Evolutionary conservation across 2,113 vertebrate species (phyloP).

Genomic region (Hyaena hyaena): DNA sequence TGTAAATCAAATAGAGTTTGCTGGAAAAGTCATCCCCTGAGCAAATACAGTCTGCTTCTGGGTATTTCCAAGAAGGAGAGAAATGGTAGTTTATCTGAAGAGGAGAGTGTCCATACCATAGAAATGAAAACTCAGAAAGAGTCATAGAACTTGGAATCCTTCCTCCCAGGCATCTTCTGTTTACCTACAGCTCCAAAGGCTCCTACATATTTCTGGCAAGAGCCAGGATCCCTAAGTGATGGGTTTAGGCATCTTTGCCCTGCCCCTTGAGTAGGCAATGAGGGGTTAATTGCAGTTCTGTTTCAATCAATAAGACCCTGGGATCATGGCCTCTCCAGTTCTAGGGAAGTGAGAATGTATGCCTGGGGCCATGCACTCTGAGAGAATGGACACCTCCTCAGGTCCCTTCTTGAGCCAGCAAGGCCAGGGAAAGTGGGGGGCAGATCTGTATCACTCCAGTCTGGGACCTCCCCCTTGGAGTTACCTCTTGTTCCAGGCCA

Average conservation of each 20-base stretch:
- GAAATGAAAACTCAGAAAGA: background rate
- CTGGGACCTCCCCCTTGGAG: background rate
- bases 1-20: conserved; percentile 55
- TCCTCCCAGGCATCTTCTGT: background rate
- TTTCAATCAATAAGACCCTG: background rate
- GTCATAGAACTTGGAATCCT: background rate
- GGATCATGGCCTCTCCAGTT: background rate
- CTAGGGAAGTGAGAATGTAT: background rate
- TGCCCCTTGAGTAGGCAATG: background rate
- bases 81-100: background rate
- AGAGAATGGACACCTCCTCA: background rate
- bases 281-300: background rate
- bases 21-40: background rate
- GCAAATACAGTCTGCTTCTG: conserved; percentile 23
- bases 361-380: fast-evolving
- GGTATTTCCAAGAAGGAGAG: background rate
- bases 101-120: background rate
- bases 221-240: background rate
- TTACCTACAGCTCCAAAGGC: background rate
- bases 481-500: background rate
- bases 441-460: background rate
- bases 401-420: background rate
- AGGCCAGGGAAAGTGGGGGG: background rate
- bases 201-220: background rate
- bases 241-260: background rate